A percentile compares a stretch with the other conserved stretches of the same genome.
Evolutionary conservation across 2,888 invertebrate species (phyloP).

Genomic region (Pterostichus madidus): DNA sequence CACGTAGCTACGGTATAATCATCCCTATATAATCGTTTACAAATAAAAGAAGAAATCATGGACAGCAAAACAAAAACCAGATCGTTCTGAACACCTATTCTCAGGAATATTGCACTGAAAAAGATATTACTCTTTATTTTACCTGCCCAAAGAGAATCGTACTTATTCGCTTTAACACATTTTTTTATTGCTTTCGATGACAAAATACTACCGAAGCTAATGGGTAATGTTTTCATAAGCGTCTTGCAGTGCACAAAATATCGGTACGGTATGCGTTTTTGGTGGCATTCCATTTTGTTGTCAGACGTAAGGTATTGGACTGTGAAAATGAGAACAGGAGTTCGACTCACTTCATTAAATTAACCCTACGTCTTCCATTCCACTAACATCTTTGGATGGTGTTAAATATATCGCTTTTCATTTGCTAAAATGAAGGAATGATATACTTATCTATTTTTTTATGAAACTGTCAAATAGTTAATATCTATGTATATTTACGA

Average conservation of each 20-base stretch:
- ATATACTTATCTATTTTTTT: too few species aligned
- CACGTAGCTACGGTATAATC: conserved; percentile 43
- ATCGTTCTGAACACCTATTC: conserved; percentile 19
- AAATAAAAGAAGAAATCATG: conserved; percentile 35
- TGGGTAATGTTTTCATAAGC: conserved; percentile 31
- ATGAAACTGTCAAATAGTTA: too few species aligned
- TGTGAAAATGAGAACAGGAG: too few species aligned
- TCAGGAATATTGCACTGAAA: conserved; percentile 34
- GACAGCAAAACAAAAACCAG: conserved; percentile 34
- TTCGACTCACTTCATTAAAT: too few species aligned
- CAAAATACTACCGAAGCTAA: background rate
- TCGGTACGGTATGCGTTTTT: background rate
- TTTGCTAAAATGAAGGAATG: too few species aligned
- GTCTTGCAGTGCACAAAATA: conserved; percentile 6
- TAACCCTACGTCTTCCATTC: too few species aligned
- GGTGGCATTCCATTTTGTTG: too few species aligned
- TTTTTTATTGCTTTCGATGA: conserved; percentile 40
- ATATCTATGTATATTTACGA: too few species aligned
- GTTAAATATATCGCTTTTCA: too few species aligned
- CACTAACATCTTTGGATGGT: too few species aligned
- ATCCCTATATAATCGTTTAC: conserved; percentile 43
- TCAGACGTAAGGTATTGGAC: too few species aligned
- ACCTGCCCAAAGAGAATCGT: conserved; percentile 45
- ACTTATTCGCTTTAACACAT: conserved; percentile 59
- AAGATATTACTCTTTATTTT: conserved; percentile 62